Conservation (phyloP, 2,113 vertebrate genomes). For the Pitta sordida region DNA sequence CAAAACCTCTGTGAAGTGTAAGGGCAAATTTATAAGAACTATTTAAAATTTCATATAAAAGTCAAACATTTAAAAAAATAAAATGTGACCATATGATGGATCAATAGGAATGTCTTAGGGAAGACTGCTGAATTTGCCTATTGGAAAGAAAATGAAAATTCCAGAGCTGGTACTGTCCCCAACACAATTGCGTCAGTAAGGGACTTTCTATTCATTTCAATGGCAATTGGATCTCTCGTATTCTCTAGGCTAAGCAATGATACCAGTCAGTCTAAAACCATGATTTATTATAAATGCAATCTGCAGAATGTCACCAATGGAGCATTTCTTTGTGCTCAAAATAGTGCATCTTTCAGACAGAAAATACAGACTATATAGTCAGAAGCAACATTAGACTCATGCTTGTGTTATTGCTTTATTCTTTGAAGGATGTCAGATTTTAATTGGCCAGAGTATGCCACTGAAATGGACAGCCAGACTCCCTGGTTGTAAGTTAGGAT, state of each 20-base stretch:
- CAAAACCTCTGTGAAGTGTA: not conserved
- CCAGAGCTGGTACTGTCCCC: not conserved
- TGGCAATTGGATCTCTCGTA: not conserved
- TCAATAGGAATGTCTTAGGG: not conserved
- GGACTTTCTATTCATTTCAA: not conserved
- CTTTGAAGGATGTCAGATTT: not conserved
- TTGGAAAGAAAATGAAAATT: not conserved
- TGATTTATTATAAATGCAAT: not conserved
- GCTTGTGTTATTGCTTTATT: not conserved
- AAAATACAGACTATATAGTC: not conserved
- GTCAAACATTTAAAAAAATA: not conserved
- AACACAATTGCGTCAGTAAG: not conserved
- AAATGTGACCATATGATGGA: not conserved
- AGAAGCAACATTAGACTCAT: not conserved
- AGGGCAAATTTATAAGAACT: not conserved
- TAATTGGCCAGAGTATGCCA: not conserved
- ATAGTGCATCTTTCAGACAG: not conserved
- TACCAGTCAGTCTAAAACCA: not conserved
- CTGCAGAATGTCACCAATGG: not conserved
- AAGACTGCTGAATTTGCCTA: not conserved
- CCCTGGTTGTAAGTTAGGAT: not conserved
- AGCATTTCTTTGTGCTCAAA: not conserved
- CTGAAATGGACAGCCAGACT: slow-evolving; percentile 9
- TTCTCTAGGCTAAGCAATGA: not conserved
- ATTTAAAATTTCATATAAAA: slow-evolving; percentile 10